Percentiles rank a stretch among this genome's conserved stretches.
Evolutionary conservation across 2,888 invertebrate genomes (phyloP).

Genomic region (Hecatera dysodea): DNA sequence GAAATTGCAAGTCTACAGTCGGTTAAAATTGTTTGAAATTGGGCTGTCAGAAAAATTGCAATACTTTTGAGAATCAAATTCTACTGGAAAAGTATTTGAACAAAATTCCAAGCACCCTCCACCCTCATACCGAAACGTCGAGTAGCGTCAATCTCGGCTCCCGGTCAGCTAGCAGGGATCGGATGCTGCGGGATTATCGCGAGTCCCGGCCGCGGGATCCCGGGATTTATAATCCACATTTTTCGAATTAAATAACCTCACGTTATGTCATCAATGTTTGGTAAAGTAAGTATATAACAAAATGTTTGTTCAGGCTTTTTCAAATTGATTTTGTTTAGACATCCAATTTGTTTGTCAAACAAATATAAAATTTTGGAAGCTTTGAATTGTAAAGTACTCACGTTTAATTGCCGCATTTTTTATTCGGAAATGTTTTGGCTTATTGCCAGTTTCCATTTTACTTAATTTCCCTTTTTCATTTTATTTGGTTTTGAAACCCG

Average conservation of each 20-base stretch:
- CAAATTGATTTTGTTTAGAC: conserved; percentile 1
- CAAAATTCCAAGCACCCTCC: background rate
- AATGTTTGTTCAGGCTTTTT: conserved; percentile 13
- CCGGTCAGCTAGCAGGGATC: conserved; percentile 30
- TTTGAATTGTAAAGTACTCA: background rate
- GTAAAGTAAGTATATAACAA: background rate
- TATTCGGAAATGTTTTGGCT: conserved; percentile 14
- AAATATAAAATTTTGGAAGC: conserved; percentile 5
- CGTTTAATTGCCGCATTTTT: conserved; percentile 3
- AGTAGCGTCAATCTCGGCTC: conserved; percentile 27
- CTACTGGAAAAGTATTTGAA: background rate
- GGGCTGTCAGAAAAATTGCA: background rate
- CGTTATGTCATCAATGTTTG: conserved; percentile 24
- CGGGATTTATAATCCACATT: conserved; percentile 59
- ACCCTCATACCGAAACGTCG: conserved; percentile 17
- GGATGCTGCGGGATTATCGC: conserved; percentile 58
- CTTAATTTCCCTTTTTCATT: background rate
- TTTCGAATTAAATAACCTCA: conserved; percentile 35
- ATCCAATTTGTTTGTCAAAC: background rate
- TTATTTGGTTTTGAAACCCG: too few species aligned
- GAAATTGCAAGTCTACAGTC: background rate
- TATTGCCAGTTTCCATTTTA: conserved; percentile 1
- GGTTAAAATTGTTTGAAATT: background rate
- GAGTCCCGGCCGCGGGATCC: conserved; percentile 40
- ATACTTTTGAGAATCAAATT: conserved; percentile 11